These are phyloP conservation scores for Echinometra lucunter DNA, from an alignment of 53 echinoderm and acorn worm species.

Conservation along the genomic window DNA sequence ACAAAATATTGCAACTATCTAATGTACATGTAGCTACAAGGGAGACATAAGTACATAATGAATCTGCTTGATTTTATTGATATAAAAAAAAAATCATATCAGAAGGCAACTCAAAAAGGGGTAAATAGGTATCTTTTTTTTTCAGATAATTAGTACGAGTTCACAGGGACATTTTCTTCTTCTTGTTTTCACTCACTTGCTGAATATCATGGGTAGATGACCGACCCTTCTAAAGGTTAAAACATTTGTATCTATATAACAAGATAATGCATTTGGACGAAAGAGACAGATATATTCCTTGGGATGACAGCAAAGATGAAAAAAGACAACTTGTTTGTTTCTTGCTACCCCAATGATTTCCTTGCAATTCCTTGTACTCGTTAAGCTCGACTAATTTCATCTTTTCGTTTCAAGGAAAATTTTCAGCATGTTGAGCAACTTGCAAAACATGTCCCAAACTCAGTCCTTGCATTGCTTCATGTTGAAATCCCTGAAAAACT, in stretches of 20 bases:
- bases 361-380: neutral
- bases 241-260: neutral
- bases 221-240: neutral
- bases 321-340: conserved; percentile 2
- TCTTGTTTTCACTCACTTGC: neutral
- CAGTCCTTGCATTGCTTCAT: neutral
- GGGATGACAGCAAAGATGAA: neutral
- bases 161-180: neutral
- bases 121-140: no score
- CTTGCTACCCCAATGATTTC: neutral
- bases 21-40: neutral
- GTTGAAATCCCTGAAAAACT: neutral
- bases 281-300: neutral
- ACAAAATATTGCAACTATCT: no score
- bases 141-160: no score
- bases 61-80: no score
- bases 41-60: no score
- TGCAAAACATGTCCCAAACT: neutral
- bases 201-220: neutral
- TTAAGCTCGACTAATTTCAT: neutral
- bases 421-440: neutral
- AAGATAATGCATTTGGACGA: neutral
- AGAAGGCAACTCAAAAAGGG: no score
- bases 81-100: no score
- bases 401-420: conserved; percentile 9